Percentiles rank a stretch among this genome's conserved stretches.
Evolutionary conservation across 2,888 invertebrate genomes (phyloP).

Genomic region (Andricus curvator): DNA sequence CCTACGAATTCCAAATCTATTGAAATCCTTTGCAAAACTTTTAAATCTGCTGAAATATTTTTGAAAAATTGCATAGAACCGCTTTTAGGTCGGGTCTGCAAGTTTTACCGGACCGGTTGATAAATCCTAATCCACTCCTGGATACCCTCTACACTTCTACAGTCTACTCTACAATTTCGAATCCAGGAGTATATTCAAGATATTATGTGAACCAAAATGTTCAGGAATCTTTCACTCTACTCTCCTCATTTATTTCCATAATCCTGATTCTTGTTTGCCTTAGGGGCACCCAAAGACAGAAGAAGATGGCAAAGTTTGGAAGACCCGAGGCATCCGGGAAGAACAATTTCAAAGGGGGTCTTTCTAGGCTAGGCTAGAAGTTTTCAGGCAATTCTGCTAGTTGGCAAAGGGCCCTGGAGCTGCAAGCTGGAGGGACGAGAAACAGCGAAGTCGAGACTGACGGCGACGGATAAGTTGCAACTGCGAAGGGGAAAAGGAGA

Average conservation of each 20-base stretch:
- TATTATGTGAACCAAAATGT: not conserved
- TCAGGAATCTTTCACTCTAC: not conserved
- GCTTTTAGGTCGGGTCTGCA: no score
- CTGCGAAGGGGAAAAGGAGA: not conserved
- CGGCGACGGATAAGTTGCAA: slow-evolving; percentile 8
- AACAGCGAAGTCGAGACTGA: slow-evolving; percentile 11
- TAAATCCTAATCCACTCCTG: no score
- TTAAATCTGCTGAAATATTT: no score
- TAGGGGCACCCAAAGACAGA: slow-evolving; percentile 6
- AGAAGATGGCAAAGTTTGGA: slow-evolving; percentile 34
- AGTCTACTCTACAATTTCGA: no score
- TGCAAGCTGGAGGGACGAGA: not conserved
- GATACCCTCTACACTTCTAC: no score
- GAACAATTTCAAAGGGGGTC: slow-evolving; percentile 19
- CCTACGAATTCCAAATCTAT: no score
- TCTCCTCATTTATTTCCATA: not conserved
- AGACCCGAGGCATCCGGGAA: slow-evolving; percentile 5
- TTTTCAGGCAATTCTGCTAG: slow-evolving; percentile 6
- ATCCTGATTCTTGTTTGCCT: slow-evolving; percentile 2
- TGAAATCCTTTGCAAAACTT: no score
- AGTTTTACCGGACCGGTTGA: no score
- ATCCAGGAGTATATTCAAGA: no score
- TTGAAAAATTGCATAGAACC: no score
- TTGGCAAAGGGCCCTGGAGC: slow-evolving; percentile 6
- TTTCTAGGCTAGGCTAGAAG: slow-evolving; percentile 5